Conservation (phyloP, 2,113 vertebrate species). For the Excalfactoria chinensis region DNA sequence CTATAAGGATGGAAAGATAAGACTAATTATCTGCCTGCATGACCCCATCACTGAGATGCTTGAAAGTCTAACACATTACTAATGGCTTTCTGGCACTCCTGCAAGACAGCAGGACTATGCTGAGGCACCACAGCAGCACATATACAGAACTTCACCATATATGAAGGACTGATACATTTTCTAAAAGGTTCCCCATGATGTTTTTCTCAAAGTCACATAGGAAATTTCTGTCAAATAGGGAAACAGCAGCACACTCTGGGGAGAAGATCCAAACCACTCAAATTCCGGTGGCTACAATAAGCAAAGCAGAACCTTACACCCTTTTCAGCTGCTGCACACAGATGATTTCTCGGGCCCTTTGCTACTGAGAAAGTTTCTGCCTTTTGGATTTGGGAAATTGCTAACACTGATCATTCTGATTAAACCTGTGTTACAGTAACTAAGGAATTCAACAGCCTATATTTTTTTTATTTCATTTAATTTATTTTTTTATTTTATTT, state of each 20-base stretch:
- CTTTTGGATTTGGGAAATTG: neutral
- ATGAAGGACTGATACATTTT: neutral
- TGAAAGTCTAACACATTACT: conserved; percentile 15
- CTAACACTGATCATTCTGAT: neutral
- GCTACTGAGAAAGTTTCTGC: neutral
- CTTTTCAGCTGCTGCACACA: neutral
- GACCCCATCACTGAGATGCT: neutral
- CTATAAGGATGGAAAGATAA: conserved; percentile 42
- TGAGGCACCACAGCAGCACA: neutral
- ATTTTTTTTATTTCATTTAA: too few relatives aligned
- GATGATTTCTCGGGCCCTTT: neutral
- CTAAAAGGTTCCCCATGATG: neutral
- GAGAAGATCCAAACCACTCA: neutral
- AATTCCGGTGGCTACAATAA: neutral
- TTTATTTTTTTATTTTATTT: too few relatives aligned
- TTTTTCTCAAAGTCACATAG: neutral
- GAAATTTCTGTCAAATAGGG: neutral
- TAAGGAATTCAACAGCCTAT: too few relatives aligned
- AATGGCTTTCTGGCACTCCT: neutral
- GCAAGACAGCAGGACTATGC: neutral
- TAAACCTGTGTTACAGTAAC: neutral
- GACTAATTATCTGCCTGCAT: conserved; percentile 41
- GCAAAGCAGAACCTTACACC: neutral
- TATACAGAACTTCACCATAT: neutral
- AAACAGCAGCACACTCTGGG: neutral